These are phyloP conservation scores for Phlogophora meticulosa DNA, from an alignment of 2,888 invertebrate genomes.

Conservation along the genomic window DNA sequence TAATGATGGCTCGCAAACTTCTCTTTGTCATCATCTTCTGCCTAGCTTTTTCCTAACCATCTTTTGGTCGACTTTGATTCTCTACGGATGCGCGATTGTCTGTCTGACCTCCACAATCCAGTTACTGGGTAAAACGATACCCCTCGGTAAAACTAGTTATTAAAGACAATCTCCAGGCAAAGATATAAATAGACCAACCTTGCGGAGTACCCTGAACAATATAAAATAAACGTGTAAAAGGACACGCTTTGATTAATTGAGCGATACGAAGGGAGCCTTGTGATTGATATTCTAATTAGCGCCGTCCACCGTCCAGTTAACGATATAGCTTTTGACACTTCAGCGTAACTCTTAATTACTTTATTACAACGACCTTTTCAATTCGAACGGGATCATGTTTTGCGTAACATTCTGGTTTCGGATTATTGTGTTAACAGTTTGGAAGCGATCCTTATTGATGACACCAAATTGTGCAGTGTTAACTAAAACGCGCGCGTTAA, in stretches of 20 bases:
- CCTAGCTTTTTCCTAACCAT: too few relatives aligned
- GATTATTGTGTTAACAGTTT: slow-evolving; percentile 40
- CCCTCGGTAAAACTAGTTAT: not conserved
- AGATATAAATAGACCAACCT: slow-evolving; percentile 37
- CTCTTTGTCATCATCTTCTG: too few relatives aligned
- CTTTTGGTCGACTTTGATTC: too few relatives aligned
- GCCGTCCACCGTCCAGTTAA: slow-evolving; percentile 41
- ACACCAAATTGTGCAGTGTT: not conserved
- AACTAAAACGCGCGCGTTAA: too few relatives aligned
- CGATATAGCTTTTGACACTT: slow-evolving; percentile 51
- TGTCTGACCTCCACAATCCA: too few relatives aligned
- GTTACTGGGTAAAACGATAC: too few relatives aligned
- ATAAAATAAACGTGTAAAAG: slow-evolving; percentile 54
- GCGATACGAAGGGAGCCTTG: slow-evolving; percentile 56
- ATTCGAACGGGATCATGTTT: slow-evolving; percentile 57
- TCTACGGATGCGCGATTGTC: too few relatives aligned
- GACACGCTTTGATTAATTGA: slow-evolving; percentile 57
- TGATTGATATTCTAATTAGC: slow-evolving; percentile 68
- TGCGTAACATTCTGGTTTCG: slow-evolving; percentile 23
- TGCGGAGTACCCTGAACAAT: slow-evolving; percentile 39
- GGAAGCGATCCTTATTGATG: slow-evolving; percentile 13
- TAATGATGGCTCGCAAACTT: too few relatives aligned
- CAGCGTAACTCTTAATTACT: slow-evolving; percentile 52
- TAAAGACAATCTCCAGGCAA: not conserved
- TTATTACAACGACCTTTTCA: slow-evolving; percentile 66